Conservation (phyloP, 1,140 invertebrate species). For the Drosophila repletoides region DNA sequence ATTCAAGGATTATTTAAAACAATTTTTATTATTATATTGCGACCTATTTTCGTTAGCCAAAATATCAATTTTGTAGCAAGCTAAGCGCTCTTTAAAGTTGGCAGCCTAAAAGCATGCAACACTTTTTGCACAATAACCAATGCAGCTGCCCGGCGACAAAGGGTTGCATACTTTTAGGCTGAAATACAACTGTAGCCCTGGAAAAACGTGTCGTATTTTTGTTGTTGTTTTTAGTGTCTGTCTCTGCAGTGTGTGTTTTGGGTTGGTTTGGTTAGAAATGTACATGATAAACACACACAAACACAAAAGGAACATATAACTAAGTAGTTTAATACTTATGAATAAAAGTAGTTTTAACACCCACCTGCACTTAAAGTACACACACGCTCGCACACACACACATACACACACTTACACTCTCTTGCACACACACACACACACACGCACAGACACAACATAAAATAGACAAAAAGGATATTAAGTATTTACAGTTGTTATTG, state of each 20-base stretch:
- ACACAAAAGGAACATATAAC: conserved; percentile 48
- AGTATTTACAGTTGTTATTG: conserved; percentile 36
- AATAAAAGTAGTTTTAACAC: conserved; percentile 35
- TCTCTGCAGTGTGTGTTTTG: conserved; percentile 8
- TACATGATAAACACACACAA: conserved; percentile 46
- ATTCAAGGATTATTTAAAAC: too few relatives aligned
- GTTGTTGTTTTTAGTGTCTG: neutral
- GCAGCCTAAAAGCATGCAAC: conserved; percentile 30
- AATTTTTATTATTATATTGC: too few relatives aligned
- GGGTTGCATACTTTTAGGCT: conserved; percentile 22
- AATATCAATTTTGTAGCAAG: neutral
- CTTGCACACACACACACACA: neutral
- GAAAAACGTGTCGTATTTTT: neutral
- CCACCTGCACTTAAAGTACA: conserved; percentile 50
- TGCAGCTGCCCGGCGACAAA: neutral
- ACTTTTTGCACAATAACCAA: neutral
- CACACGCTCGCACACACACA: neutral
- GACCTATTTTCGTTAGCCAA: neutral
- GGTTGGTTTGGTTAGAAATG: conserved; percentile 19
- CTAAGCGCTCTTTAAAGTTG: neutral
- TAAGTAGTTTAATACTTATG: conserved; percentile 26
- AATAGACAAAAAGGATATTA: conserved; percentile 30
- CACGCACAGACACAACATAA: conserved; percentile 16
- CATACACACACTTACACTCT: neutral
- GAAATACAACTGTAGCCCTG: neutral